phyloP scores from a whole-genome alignment of 2,888 invertebrate species.

The Pseudolycoriella hygida region DNA sequence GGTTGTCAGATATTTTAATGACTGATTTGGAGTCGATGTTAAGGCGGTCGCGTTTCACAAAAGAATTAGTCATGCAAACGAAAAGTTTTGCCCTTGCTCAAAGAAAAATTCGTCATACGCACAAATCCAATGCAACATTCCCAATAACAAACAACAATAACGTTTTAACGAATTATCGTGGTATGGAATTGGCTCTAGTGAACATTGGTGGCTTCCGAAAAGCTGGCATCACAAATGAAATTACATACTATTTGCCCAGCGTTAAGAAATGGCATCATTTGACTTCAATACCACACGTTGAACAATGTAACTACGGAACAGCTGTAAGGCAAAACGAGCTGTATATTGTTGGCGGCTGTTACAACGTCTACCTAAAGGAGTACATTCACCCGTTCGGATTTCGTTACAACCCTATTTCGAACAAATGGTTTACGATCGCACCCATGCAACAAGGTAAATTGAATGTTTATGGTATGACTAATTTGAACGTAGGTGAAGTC shows the following conservation, averaged over 20 bases:
- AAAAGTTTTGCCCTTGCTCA: background rate
- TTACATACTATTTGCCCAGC: conserved; percentile 42
- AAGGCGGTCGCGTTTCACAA: background rate
- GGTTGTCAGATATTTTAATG: conserved; percentile 17
- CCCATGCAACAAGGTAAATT: conserved; percentile 37
- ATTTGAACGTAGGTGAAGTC: too few species aligned
- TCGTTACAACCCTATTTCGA: conserved; percentile 39
- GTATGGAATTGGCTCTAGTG: conserved; percentile 48
- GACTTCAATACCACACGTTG: conserved; percentile 52
- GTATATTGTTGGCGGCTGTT: conserved; percentile 53
- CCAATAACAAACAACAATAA: conserved; percentile 7
- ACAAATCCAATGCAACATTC: background rate
- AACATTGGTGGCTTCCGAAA: conserved; percentile 50
- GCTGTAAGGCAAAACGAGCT: conserved; percentile 48
- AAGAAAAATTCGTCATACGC: background rate
- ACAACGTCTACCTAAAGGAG: conserved; percentile 44
- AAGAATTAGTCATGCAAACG: too few species aligned
- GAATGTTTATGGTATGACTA: too few species aligned
- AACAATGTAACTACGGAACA: conserved; percentile 55
- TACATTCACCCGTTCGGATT: conserved; percentile 57
- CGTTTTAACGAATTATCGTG: conserved; percentile 39
- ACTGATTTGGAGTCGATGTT: conserved; percentile 8
- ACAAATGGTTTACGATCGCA: conserved; percentile 49
- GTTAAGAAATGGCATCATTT: conserved; percentile 42
- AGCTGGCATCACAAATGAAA: conserved; percentile 46